Base-by-base conservation (phyloP, 2,797 vertebrate species). In the Harpagifer antarcticus region DNA sequence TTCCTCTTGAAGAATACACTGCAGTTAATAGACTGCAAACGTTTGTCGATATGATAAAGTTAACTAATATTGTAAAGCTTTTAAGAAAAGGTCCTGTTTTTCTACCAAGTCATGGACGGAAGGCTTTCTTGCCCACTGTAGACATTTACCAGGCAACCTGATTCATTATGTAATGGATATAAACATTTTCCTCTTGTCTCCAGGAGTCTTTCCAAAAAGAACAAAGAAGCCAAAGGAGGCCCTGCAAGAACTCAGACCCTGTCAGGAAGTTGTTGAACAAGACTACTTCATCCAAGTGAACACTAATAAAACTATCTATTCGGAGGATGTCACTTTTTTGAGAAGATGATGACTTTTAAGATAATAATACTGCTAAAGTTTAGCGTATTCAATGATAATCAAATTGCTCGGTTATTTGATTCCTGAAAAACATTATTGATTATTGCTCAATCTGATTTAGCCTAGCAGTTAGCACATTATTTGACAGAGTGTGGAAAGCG, bases 141-240 rank as follows among this genome's bases (percentile, higher is more conserved):
- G 16, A 58, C 43, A 40, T 65, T 42, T 19, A n/a, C 71, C 57
- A 45, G 12, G 69, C 43, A 69, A 75, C 54, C 54, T 73, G 62
- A 59, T 63, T 73, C 72, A 66, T 67, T 63, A 6, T 14, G 20
- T 57, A 58, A 74, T 72, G 47, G 52, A 84, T 71, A 73, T 71
- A 86, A 87, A 84, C 58, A 72, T 53, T 63, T 20, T 11, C 47
- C 7, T 20, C 49, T 70, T 78, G 74, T 76, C 65, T 73, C 70
- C 61, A 78, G 56, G 65, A 83, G 31, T 59, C 19, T 61, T 78
- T 88, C 76, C 87, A 82, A 71, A 79, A 72, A n/a, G 50, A 49
- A 68, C 47, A 44, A 50, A 23, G 49, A 52, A 53, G 37, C 49
- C 54, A 20, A 60, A 53, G 31, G 76, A 73, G 61, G 47, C 44